A percentile compares a stretch with the other conserved stretches of the same genome.
Conservation (phyloP, 2,113 vertebrate genomes). For the Phrynocephalus versicolor region DNA sequence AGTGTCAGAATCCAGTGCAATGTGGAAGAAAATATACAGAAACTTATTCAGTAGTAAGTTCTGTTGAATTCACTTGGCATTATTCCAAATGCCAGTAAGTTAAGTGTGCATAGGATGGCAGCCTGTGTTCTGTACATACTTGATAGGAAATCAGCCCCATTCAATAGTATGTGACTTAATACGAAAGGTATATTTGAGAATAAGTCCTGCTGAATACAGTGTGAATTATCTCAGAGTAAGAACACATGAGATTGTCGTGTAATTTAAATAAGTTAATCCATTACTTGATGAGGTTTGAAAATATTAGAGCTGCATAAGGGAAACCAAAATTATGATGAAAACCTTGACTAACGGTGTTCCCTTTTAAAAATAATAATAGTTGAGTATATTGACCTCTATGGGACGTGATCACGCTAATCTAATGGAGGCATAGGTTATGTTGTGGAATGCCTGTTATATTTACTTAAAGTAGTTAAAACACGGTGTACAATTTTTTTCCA, state of each 20-base stretch:
- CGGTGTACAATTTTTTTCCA: constrained; percentile 61
- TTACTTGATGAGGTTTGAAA: background rate
- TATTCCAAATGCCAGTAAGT: background rate
- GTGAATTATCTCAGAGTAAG: background rate
- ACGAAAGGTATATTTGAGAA: background rate
- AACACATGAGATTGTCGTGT: background rate
- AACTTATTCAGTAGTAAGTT: background rate
- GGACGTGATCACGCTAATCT: background rate
- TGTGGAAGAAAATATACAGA: background rate
- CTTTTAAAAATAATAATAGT: background rate
- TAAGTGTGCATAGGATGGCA: background rate
- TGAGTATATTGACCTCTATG: background rate
- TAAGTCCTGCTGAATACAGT: background rate
- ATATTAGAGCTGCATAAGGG: too few species aligned
- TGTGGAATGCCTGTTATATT: constrained; percentile 51
- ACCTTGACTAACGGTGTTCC: too few species aligned
- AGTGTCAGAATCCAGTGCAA: background rate
- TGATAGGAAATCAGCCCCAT: background rate
- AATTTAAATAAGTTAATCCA: background rate
- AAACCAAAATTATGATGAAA: background rate
- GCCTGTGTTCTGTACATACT: background rate
- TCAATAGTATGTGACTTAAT: background rate
- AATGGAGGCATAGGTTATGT: background rate
- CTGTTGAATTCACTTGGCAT: background rate
- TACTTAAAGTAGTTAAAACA: constrained; percentile 30